phyloP scores from a whole-genome alignment of 2,888 invertebrate genomes.

The Parnassius smintheus region DNA sequence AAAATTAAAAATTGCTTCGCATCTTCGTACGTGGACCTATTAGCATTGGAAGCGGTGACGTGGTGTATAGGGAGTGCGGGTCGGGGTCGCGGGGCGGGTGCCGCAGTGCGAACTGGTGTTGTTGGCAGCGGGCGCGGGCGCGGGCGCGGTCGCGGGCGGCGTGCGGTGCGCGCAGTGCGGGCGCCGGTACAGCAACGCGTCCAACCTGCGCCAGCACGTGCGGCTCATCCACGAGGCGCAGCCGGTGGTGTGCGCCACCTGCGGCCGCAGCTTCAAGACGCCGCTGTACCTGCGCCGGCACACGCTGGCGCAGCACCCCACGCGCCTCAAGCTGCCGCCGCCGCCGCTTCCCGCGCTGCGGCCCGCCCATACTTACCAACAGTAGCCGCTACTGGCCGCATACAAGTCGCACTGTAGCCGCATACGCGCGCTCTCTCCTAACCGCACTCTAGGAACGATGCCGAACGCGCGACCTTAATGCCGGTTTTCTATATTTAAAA shows the following conservation, averaged over 20 bases:
- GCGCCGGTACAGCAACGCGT: slow-evolving; percentile 86
- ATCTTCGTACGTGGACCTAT: slow-evolving; percentile 8
- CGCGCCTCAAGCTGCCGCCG: slow-evolving; percentile 54
- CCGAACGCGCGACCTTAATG: slow-evolving; percentile 2
- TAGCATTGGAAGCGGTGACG: slow-evolving; percentile 35
- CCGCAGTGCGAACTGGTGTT: slow-evolving; percentile 67
- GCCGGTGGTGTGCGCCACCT: slow-evolving; percentile 85
- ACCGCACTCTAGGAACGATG: slow-evolving; percentile 6
- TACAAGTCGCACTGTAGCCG: no score
- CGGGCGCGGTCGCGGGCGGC: slow-evolving; percentile 47
- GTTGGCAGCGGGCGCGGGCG: slow-evolving; percentile 64
- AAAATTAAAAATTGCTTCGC: no score
- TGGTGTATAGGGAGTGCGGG: slow-evolving; percentile 33
- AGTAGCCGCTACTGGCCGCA: slow-evolving; percentile 34
- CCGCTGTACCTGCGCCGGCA: slow-evolving; percentile 88
- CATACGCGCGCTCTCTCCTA: slow-evolving; percentile 31
- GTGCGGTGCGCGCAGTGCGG: slow-evolving; percentile 85
- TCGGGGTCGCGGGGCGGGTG: slow-evolving; percentile 35
- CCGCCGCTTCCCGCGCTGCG: slow-evolving; percentile 55
- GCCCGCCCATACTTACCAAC: slow-evolving; percentile 51
- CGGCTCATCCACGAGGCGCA: slow-evolving; percentile 87
- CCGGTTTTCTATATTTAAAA: no score
- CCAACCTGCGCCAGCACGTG: slow-evolving; percentile 88
- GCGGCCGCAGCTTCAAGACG: slow-evolving; percentile 88
- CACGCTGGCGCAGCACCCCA: slow-evolving; percentile 85